Evolutionary conservation across 2,888 invertebrate species (phyloP).

Genomic region (Polymixis lichenea): DNA sequence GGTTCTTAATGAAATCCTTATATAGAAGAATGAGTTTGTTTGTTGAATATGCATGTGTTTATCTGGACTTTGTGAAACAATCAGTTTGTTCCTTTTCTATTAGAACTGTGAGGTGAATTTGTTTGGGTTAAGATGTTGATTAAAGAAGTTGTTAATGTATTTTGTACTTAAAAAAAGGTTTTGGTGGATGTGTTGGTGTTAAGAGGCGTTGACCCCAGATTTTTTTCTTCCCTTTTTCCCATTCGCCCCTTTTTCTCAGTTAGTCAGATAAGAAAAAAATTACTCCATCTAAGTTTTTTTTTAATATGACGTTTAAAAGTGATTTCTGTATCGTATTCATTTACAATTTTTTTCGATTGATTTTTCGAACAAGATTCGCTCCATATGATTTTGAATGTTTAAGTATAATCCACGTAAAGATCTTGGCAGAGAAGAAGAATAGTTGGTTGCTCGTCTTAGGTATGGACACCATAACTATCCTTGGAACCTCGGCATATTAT

Average conservation of each 20-base stretch:
- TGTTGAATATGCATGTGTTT: conserved; percentile 68
- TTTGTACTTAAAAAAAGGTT: not conserved
- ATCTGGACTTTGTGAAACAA: conserved; percentile 39
- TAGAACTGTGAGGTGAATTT: conserved; percentile 33
- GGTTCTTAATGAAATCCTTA: conserved; percentile 70
- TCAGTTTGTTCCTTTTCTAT: conserved; percentile 37
- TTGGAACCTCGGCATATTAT: not conserved
- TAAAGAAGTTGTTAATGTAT: not conserved
- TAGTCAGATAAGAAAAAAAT: too few relatives aligned
- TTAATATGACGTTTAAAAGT: too few relatives aligned
- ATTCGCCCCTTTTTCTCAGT: too few relatives aligned
- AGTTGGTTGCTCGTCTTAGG: too few relatives aligned
- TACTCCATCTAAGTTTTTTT: not conserved
- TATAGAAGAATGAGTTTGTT: conserved; percentile 66
- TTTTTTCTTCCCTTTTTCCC: too few relatives aligned
- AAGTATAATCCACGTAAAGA: too few relatives aligned
- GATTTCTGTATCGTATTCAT: too few relatives aligned
- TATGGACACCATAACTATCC: not conserved
- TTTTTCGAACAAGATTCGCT: not conserved
- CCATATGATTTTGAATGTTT: not conserved
- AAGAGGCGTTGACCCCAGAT: too few relatives aligned
- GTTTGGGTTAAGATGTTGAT: conserved; percentile 13
- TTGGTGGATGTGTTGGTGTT: too few relatives aligned
- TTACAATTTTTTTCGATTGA: not conserved
- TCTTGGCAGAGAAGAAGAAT: not conserved